Conservation (phyloP, 1,140 invertebrate species). For the Diploscapter pachys region DNA sequence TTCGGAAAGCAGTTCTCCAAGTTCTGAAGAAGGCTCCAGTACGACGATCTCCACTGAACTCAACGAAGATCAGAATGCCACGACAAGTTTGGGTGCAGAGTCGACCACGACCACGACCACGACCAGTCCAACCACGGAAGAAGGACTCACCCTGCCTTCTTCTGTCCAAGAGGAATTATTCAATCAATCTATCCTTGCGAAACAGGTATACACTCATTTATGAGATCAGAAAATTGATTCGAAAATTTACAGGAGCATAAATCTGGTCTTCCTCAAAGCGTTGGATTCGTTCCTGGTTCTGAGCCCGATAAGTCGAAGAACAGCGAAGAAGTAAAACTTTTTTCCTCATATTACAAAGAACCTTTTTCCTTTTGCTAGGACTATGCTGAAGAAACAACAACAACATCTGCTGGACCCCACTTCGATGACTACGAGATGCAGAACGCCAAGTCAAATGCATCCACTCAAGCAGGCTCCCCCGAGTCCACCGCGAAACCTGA, state of each 20-base stretch:
- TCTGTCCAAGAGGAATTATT: neutral
- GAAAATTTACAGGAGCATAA: neutral
- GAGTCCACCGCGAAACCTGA: neutral
- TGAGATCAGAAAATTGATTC: too few relatives aligned
- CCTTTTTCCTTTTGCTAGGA: too few relatives aligned
- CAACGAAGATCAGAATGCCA: neutral
- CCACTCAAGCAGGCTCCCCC: neutral
- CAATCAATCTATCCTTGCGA: constrained; percentile 1
- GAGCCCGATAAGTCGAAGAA: constrained; percentile 3
- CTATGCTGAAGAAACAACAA: neutral
- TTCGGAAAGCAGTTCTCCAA: too few relatives aligned
- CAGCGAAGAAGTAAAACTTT: neutral
- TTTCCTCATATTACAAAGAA: neutral
- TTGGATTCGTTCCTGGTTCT: constrained; percentile 30
- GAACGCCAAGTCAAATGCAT: neutral
- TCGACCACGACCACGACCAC: too few relatives aligned
- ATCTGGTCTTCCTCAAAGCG: constrained; percentile 20
- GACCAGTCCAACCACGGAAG: too few relatives aligned
- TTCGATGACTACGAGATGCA: too few relatives aligned
- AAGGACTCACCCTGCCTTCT: neutral
- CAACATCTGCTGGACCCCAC: neutral
- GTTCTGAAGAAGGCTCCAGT: too few relatives aligned
- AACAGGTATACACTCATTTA: too few relatives aligned
- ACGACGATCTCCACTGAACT: neutral
- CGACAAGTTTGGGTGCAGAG: too few relatives aligned